phyloP scores from a whole-genome alignment of 2,113 vertebrate species.

The Lophochroa leadbeateri region DNA sequence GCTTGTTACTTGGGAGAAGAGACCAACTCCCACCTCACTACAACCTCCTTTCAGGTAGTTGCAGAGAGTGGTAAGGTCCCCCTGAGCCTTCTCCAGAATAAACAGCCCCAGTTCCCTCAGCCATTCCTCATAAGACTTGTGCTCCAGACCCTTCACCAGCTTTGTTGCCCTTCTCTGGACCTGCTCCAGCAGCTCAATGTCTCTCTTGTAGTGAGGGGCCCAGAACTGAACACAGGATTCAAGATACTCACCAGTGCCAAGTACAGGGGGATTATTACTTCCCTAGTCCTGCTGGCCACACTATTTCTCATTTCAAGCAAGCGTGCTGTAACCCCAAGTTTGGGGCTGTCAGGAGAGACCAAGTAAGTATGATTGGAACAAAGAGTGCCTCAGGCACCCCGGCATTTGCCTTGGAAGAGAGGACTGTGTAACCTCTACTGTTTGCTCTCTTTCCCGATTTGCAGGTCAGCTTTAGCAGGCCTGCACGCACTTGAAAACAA shows the following conservation, averaged over 20 bases:
- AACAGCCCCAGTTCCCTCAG: not conserved
- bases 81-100: not conserved
- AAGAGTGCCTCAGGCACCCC: not conserved
- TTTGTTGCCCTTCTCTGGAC: not conserved
- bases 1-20: not conserved
- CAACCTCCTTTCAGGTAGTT: not conserved
- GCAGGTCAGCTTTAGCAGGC: conserved; percentile 44
- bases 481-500: conserved; percentile 20
- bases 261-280: not conserved
- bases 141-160: not conserved
- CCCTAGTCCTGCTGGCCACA: not conserved
- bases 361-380: not conserved
- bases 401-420: not conserved
- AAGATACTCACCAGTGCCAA: not conserved
- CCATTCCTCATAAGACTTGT: not conserved
- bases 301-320: not conserved
- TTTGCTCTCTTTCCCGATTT: not conserved
- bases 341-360: not conserved
- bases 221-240: not conserved
- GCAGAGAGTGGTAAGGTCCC: not conserved
- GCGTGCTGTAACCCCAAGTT: not conserved
- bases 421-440: not conserved
- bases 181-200: not conserved
- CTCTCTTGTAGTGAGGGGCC: not conserved
- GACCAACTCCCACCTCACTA: not conserved